Evolutionary conservation across 1,140 invertebrate genomes (phyloP), one percentile per base, ranked within the genome.

Genomic region (Chlorops oryzae): DNA sequence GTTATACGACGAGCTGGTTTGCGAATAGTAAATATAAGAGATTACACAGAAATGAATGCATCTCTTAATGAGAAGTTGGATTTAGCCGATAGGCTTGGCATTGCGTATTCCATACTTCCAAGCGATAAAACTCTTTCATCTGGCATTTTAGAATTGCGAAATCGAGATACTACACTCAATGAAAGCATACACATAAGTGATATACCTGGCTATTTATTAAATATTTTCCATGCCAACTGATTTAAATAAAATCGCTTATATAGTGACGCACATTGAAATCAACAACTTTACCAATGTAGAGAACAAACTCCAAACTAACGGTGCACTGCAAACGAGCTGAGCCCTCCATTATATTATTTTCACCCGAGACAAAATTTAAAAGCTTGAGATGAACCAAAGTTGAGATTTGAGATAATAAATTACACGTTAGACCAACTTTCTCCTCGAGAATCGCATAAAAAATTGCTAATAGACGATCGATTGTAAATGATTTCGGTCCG

Each of bases 361-460:
- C 81, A 7, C 81, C 82, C 7, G 79, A 74, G 0, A 78, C 74
- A 2, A 78, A 77, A 23, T 70, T 57, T 7, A 89, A 71, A 12
- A 89, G 71, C 56, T 84, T 84, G 9, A 89, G 72, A 59, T 85
- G 80, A 6, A 87, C 85, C 55, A 89, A 74, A 10, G 83, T 86
- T 5, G 84, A 81, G 57, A 90, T 83, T 73, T 91, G 89, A 2
- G 83, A 79, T 7, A 90, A 76, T 15, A 95, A 74, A 71, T 87
- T 86, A 52, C 88, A 88, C 52, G 90, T 91, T 13, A 93, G 78
- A 22, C 86, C 83, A 23, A 92, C 84, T 64, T 85, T 85, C 40
- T 90, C 86, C 40, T 91, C 86, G 13, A 91, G 73, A 58, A 96
- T 92, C 1, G 88, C 83, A 75, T 92, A 94, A 74, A 95, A 96